Evolutionary conservation across 37 sponge, comb jelly and placozoan species (phyloP), one percentile per base, ranked within the genome.

Genomic region (Spongilla lacustris): DNA sequence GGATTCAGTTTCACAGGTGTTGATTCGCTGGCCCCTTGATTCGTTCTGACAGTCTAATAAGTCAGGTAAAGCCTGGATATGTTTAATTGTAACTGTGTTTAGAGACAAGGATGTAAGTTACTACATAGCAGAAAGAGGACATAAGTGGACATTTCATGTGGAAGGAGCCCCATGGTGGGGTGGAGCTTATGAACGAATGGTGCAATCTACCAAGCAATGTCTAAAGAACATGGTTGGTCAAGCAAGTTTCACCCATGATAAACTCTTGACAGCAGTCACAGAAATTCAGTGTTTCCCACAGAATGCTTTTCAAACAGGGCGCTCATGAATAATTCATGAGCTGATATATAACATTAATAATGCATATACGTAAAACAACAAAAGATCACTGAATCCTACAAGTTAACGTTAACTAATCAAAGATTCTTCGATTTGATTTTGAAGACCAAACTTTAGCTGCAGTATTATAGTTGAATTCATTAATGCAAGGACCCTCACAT

Each of bases 141-240:
- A 19, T 58, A 25, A 70, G 26, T 85, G 86, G 86, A 26, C 9
- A 0, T 85, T 85, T 76, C 77, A 85, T 71, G 10, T 85, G 0
- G 86, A 85, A 38, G 8, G 49, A 6, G 86, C 78, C 5, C 86
- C 78, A 8, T 85, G 86, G 78, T 85, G 86, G 41, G 41, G 41
- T 41, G 41, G 41, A 41, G 41, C 41, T 6, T 41, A 9, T 41
- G 41, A 41, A 41, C 36, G 78, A 50, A 41, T 86, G 26, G 74
- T 86, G n/a, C 29, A 33, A 36, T 86, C 81, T 9, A 80, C 81
- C 6, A 80, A 86, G 27, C 81, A 79, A 3, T 85, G 85, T 27
- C 33, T 86, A 6, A 38, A 66, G n/a, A n/a, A n/a, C n/a, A n/a
- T n/a, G n/a, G n/a, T n/a, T n/a, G n/a, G n/a, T n/a, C n/a, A n/a